A percentile compares a stretch with the other conserved stretches of the same genome.
Conservation (phyloP, 2,888 invertebrate species). For the Phytoseiulus persimilis region DNA sequence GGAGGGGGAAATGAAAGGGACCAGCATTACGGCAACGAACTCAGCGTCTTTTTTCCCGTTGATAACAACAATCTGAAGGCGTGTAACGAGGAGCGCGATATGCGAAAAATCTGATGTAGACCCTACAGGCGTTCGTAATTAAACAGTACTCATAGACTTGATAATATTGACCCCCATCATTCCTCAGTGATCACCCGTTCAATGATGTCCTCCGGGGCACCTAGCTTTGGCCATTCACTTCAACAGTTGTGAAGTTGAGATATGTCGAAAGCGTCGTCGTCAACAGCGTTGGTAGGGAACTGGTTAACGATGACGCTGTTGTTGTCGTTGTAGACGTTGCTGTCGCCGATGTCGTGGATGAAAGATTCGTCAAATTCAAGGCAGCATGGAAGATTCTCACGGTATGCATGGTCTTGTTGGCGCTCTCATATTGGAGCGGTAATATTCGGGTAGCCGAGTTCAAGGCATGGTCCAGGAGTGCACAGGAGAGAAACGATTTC, state of each 20-base stretch:
- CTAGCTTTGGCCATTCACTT: background rate
- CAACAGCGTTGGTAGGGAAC: background rate
- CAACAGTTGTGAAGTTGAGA: background rate
- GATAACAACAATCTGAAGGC: background rate
- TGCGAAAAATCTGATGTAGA: background rate
- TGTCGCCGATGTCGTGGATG: background rate
- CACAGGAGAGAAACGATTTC: too few species aligned
- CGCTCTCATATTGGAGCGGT: too few species aligned
- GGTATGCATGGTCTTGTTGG: too few species aligned
- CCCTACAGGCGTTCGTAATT: background rate
- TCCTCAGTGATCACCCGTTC: background rate
- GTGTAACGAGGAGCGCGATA: background rate
- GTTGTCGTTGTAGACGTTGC: background rate
- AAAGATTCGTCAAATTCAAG: background rate
- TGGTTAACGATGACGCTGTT: background rate
- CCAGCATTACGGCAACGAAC: background rate
- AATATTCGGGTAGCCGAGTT: too few species aligned
- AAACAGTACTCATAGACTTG: too few species aligned
- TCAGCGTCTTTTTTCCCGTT: background rate
- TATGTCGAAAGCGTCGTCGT: background rate
- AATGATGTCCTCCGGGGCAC: background rate
- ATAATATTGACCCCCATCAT: background rate
- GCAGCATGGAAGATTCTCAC: too few species aligned
- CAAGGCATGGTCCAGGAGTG: too few species aligned
- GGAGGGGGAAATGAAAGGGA: background rate